phyloP scores from a whole-genome alignment of 2,113 vertebrate species.

The Australoheros scitulus region DNA sequence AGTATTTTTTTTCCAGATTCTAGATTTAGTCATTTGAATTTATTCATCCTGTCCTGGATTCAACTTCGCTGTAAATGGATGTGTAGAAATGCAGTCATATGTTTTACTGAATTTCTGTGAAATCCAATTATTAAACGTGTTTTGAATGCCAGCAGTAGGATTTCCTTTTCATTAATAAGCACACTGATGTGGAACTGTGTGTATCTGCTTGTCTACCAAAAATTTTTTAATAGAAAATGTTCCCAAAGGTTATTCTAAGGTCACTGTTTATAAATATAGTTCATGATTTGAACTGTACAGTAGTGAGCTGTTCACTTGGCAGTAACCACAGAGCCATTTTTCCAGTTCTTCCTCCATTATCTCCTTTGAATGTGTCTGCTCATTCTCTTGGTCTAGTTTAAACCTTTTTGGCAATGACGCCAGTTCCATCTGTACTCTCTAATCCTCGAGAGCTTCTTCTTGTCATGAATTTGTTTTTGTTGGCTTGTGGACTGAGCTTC shows the following conservation, averaged over 20 bases:
- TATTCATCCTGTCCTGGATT: neutral
- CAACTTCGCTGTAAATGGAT: neutral
- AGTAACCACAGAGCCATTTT: neutral
- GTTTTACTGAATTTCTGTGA: neutral
- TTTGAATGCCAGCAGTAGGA: neutral
- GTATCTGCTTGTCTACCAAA: neutral
- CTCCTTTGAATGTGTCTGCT: neutral
- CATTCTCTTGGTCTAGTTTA: constrained; percentile 7
- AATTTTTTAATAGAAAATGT: neutral
- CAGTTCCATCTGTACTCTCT: neutral
- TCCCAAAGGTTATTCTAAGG: neutral
- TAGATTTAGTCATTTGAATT: neutral
- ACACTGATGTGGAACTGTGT: neutral
- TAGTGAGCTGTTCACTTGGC: neutral
- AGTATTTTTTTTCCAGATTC: neutral
- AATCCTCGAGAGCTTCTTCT: neutral
- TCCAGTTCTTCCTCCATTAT: constrained; percentile 7
- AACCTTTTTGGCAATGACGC: constrained; percentile 15
- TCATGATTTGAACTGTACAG: neutral
- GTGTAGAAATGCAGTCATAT: neutral
- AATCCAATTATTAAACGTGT: neutral
- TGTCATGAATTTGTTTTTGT: neutral
- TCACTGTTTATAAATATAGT: constrained; percentile 5
- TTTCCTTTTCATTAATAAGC: neutral
- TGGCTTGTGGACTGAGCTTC: neutral